phyloP scores from a whole-genome alignment of 2,888 invertebrate genomes.

The Embidobia sp. region DNA sequence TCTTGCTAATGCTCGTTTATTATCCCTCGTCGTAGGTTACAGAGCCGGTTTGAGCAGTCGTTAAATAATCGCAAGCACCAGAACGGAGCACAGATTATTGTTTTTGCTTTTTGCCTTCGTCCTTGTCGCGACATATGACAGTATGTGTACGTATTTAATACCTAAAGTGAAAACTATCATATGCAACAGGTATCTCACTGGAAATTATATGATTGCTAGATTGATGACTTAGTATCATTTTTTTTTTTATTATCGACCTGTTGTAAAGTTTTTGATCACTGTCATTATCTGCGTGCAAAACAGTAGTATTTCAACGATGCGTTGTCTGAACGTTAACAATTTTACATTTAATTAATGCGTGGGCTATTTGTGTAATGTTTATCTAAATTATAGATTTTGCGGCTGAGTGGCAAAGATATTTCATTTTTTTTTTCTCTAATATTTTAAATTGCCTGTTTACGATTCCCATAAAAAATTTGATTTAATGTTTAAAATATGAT shows the following conservation, averaged over 20 bases:
- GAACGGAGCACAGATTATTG: constrained; percentile 35
- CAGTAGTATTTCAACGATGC: too few species aligned
- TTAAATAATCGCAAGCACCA: constrained; percentile 67
- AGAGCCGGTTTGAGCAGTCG: constrained; percentile 64
- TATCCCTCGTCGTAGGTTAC: constrained; percentile 65
- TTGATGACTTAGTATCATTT: constrained; percentile 1
- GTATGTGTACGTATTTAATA: constrained; percentile 32
- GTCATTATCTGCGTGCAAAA: constrained; percentile 37
- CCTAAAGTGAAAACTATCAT: constrained; percentile 40
- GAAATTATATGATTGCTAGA: constrained; percentile 21
- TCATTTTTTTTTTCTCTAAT: too few species aligned
- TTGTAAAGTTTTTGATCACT: constrained; percentile 18
- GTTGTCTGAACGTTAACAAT: too few species aligned
- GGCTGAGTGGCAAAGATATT: too few species aligned
- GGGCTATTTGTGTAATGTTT: too few species aligned
- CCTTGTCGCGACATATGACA: constrained; percentile 29
- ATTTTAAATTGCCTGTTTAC: too few species aligned
- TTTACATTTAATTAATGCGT: too few species aligned
- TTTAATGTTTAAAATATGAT: too few species aligned
- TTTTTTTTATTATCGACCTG: constrained; percentile 19
- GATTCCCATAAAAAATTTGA: too few species aligned
- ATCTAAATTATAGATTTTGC: too few species aligned
- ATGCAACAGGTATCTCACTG: constrained; percentile 25
- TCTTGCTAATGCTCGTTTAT: constrained; percentile 69
- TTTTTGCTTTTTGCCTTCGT: constrained; percentile 39